Evolutionary conservation across 2,113 vertebrate species (phyloP).

Genomic region (Sylvicapra grimmia): DNA sequence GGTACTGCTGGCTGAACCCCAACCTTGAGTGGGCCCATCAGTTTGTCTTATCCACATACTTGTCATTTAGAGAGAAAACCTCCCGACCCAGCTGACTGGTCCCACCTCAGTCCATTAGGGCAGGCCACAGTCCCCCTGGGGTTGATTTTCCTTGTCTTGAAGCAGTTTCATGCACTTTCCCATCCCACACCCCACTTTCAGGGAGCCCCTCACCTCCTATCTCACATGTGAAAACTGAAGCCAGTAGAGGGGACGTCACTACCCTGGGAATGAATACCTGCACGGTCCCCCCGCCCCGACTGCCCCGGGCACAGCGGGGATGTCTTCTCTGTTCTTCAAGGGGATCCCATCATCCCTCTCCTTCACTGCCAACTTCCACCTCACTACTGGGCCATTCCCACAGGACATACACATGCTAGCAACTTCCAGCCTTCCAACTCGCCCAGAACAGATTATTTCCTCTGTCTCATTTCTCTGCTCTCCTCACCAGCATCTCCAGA

Average conservation of each 20-base stretch:
- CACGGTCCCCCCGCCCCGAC: rapidly evolving
- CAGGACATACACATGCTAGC: neutral
- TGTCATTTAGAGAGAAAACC: neutral
- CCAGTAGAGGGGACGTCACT: neutral
- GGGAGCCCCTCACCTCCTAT: neutral
- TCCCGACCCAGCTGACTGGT: neutral
- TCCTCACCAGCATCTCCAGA: neutral
- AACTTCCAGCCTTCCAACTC: neutral
- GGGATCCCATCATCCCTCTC: too few species aligned
- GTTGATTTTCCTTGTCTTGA: neutral
- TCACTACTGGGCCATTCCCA: neutral
- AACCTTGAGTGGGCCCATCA: neutral
- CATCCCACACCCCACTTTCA: neutral
- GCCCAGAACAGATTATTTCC: too few species aligned
- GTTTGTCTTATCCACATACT: neutral
- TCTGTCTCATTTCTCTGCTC: neutral
- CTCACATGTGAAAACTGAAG: neutral
- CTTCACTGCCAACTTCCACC: neutral
- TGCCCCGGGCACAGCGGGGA: rapidly evolving
- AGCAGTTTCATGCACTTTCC: neutral
- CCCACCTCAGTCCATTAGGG: too few species aligned
- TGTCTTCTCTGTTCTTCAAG: rapidly evolving
- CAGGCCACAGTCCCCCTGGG: neutral
- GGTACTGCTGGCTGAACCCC: neutral
- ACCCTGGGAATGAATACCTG: rapidly evolving